Evolutionary conservation across 30 jellyfish, hydroid and myxozoan genomes (phyloP), one percentile per base, ranked within the genome.

Genomic region (Clytia hemisphaerica): DNA sequence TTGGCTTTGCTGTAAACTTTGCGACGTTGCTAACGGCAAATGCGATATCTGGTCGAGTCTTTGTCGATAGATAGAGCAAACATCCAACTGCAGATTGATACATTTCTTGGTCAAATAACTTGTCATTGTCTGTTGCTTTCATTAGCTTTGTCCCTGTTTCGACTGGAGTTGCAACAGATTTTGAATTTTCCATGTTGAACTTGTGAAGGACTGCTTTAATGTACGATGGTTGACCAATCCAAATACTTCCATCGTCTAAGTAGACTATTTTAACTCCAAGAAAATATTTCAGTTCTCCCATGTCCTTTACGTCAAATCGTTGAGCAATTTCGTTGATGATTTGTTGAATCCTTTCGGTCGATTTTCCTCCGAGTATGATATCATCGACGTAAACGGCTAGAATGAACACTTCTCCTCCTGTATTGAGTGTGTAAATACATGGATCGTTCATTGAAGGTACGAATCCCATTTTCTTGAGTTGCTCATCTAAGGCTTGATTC

Each of bases 21-120:
- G 94, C 84, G 12, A 73, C 60, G 29, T 27, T 72, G 1, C 80
- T 45, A 2, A 73, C 92, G 12, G 92, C 91, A 10, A 4, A 36
- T 2, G 89, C 80, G 61, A 79, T 79, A 58, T 79, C 93, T 9
- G 93, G 93, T 70, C 88, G 32, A 34, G 88, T 79, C 12, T 10
- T 33, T 2, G 76, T 70, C 0, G 88, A 53, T 21, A 70, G 63
- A 48, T 79, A 79, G 4, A 57, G 42, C 36, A 79, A 45, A 2
- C 74, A 5, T 30, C 93, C 86, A 37, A 79, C 66, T 9, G 91
- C 83, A 25, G 85, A 48, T 67, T 82, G 94, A 44, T 82, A 80
- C 28, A 33, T 1, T 40, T 49, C 27, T 29, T 25, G 15, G 2
- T 82, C 72, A 37, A 73, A 47, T 1, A 28, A 32, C 22, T 82